phyloP scores from a whole-genome alignment of 1,140 invertebrate species.

The Pygmarrhopalites habei region DNA sequence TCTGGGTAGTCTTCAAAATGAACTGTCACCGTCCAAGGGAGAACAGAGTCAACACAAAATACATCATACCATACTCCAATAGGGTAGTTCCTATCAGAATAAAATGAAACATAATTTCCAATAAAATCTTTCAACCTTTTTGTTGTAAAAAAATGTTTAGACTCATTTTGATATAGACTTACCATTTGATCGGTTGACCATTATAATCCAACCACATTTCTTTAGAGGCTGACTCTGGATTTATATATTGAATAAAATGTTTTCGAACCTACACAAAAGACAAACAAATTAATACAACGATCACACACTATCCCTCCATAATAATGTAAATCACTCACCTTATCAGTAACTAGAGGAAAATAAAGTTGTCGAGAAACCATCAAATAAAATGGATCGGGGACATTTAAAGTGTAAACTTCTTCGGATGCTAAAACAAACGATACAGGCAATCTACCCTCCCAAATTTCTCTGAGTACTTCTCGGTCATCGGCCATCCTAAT shows the following conservation, averaged over 20 bases:
- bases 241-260: slow-evolving; percentile 76
- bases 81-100: slow-evolving; percentile 71
- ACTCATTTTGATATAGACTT: slow-evolving; percentile 22
- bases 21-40: slow-evolving; percentile 92
- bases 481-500: slow-evolving; percentile 75
- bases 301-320: not conserved
- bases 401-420: slow-evolving; percentile 77
- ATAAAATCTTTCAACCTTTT: too few species aligned
- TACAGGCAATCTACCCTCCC: slow-evolving; percentile 88
- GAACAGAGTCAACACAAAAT: slow-evolving; percentile 55
- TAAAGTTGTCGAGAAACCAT: slow-evolving; percentile 93
- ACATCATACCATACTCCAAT: slow-evolving; percentile 92
- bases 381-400: slow-evolving; percentile 85
- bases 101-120: not conserved
- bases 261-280: slow-evolving; percentile 65
- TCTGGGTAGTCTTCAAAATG: slow-evolving; percentile 90
- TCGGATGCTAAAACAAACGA: slow-evolving; percentile 80
- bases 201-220: slow-evolving; percentile 96
- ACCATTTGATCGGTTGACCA: slow-evolving; percentile 85
- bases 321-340: slow-evolving; percentile 54
- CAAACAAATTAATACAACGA: slow-evolving; percentile 3
- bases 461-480: slow-evolving; percentile 86
- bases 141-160: not conserved
- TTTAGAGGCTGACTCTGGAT: slow-evolving; percentile 68
- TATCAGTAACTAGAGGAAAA: slow-evolving; percentile 91